Base-by-base conservation (phyloP, 1,140 invertebrate genomes). In the Daktulosphaira vitifoliae region DNA sequence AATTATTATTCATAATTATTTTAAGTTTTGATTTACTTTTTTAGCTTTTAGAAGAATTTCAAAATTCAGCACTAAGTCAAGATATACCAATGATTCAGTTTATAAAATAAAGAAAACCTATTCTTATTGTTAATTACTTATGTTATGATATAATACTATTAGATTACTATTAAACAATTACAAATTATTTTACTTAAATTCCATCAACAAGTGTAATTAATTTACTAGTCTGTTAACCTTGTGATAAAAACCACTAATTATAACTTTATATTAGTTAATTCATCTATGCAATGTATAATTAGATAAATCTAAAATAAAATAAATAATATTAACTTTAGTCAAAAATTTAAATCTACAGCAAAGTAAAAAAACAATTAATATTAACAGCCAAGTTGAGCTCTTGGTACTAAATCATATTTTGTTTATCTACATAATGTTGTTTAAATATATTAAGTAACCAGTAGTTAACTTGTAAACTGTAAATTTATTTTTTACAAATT, bases 11-110 rank as follows among this genome's bases (percentile, higher is more conserved):
- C 5, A 33, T 33, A 11, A 11, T 33, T 33, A n/a, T 33, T 62
- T 62, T 9, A 22, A 39, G 9, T 67, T 50, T 42, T 71, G 54
- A 71, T 69, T 66, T 69, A 67, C 54, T 69, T 70, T 76, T 74
- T 37, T 76, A 85, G 83, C 74, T 84, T 42, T 72, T 85, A 49
- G 81, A 84, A 69, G 82, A 84, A 67, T 85, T 84, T 72, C 78
- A 76, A 72, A 78, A 79, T 68, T 84, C 83, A 3, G 79, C 81
- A 49, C 76, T 77, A 54, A 83, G 81, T 46, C 80, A 81, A 69
- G 75, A 75, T 9, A 80, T 83, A 73, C 78, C 78, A 54, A 70
- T 85, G 65, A 78, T 85, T 26, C 74, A 75, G 66, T 69, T 81
- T 26, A 37, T 71, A 9, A 64, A 68, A 23, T 59, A 26, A 49